Base-by-base conservation (phyloP, 1,140 invertebrate species). In the Drosophila kanapiae region DNA sequence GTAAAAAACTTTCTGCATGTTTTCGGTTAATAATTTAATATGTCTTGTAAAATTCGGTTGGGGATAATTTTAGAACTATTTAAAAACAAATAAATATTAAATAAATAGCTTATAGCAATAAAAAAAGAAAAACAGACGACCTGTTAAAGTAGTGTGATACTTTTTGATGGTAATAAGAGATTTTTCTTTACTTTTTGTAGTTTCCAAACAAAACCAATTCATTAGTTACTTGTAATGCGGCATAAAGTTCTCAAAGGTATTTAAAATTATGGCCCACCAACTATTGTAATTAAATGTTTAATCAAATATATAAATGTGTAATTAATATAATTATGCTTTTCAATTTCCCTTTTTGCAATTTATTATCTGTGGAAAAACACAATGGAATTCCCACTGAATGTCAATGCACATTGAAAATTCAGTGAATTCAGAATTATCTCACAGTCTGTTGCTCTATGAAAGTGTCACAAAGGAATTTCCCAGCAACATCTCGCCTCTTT, bases 391-490 rank as follows among this genome's bases (percentile, higher is more conserved):
- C 8, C 48, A 42, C 14, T 43, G 54, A 74, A 72, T 72, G 70
- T 51, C 69, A 74, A 42, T 59, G 68, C 45, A 29, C 67, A 72
- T 71, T 47, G 31, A 43, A 51, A 68, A 68, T 68, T 70, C 65
- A 72, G 53, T 60, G 53, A 71, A 40, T 59, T 71, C 53, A 10
- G 53, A 49, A 70, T 67, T 70, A 70, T 51, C 77, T 51, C 43
- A 63, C 45, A 64, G 51, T 79, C 70, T 68, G 53, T 18, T 64
- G 75, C 54, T 57, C 49, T 48, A 65, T 62, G 65, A 82, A 75
- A 86, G 78, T 82, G 70, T 78, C 78, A 86, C 85, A 78, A 65
- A 71, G 58, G 63, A 54, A 60, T 62, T 60, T 45, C 38, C 65
- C 38, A 37, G 43, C 35, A 38, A 56, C 53, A 56, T 38, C 16